Conservation (phyloP, 2,888 invertebrate genomes). For the Calliphora vomitoria region DNA sequence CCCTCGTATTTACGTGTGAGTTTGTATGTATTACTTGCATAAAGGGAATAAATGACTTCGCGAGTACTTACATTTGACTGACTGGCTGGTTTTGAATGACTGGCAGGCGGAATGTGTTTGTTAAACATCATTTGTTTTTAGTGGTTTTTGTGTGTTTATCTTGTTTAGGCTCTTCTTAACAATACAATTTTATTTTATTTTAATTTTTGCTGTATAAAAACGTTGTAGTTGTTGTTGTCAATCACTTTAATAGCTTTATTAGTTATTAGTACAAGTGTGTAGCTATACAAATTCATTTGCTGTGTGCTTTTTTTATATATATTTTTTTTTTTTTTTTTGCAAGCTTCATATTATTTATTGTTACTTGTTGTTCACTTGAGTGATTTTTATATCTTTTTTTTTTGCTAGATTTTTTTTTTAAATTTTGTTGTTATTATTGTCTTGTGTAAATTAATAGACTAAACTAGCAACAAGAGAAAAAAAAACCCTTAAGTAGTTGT, state of each 20-base stretch:
- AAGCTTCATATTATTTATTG: constrained; percentile 30
- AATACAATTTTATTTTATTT: constrained; percentile 1
- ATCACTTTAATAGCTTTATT: constrained; percentile 61
- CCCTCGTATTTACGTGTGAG: not conserved
- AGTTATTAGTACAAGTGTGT: constrained; percentile 35
- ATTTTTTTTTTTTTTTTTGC: not conserved
- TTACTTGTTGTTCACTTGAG: constrained; percentile 16
- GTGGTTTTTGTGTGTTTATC: not conserved
- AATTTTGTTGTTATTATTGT: constrained; percentile 6
- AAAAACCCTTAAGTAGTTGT: constrained; percentile 39
- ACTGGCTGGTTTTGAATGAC: constrained; percentile 7
- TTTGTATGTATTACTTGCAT: not conserved
- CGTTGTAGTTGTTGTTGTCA: constrained; percentile 48
- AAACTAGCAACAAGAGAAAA: not conserved
- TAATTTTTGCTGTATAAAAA: constrained; percentile 4
- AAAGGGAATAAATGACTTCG: not conserved
- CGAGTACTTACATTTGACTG: not conserved
- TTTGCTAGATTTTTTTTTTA: not conserved
- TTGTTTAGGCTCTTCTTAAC: not conserved
- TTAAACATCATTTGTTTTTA: constrained; percentile 16
- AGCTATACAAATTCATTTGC: constrained; percentile 43
- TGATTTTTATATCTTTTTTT: constrained; percentile 40
- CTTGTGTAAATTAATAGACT: constrained; percentile 46
- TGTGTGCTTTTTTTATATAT: not conserved
- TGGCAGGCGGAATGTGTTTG: constrained; percentile 9